Evolutionary conservation across 1,140 invertebrate species (phyloP), one percentile per base, ranked within the genome.

Genomic region (Brachionus paranguensis): DNA sequence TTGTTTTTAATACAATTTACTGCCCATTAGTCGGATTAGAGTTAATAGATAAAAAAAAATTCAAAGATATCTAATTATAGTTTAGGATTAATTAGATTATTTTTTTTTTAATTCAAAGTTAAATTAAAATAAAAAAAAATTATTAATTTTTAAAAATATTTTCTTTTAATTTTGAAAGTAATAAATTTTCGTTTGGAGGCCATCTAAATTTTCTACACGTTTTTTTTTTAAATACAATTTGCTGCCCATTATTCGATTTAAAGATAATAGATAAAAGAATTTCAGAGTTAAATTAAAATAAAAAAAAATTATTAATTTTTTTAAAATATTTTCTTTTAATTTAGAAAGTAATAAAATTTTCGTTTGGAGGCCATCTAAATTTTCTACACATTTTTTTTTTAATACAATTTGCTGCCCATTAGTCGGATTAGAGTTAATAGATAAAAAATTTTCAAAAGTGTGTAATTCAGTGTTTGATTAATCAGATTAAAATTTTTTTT

Each of bases 391-490:
- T 64, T n/a, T 50, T n/a, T 50, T 53, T 53, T 53, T 53, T 14
- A n/a, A n/a, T 53, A 17, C 14, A 37, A 37, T 37, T 37, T 37
- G 33, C 33, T 37, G 33, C 33, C 33, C 33, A 37, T 47, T 47
- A 72, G 33, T 72, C 68, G 29, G 33, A 37, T 72, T 72, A 43
- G 33, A 43, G 8, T 10, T 6, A 72, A 72, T 72, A 43, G 68
- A 72, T 72, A 72, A 41, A 72, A 43, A 72, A n/a, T n/a, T 20
- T 43, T 43, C 43, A 72, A 45, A 72, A 43, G 68, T 72, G 68
- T 72, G 2, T 45, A 72, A 72, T 72, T 72, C 24, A 72, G 68
- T 72, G 37, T 43, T 72, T 72, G 29, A 41, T 72, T 72, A 43
- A 72, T 43, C 29, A 43, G 33, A 68, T 68, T 68, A 33, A 33